Conservation (phyloP, 2,797 vertebrate genomes). For the Diglossa cyanea region DNA sequence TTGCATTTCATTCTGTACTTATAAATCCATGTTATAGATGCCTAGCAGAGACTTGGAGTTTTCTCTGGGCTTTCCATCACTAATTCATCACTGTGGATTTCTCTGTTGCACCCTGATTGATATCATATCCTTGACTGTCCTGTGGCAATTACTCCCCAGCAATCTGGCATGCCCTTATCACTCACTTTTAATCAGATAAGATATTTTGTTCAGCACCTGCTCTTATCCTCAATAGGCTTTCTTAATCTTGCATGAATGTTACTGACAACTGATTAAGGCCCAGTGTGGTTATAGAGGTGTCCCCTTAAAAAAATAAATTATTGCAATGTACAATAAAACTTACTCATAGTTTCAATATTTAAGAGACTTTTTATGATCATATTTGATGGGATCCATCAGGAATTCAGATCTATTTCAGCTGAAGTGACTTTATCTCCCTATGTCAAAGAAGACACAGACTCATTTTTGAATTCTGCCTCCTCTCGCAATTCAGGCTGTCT, state of each 20-base stretch:
- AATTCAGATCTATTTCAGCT: neutral
- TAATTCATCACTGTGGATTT: neutral
- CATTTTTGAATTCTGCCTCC: neutral
- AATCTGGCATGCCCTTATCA: neutral
- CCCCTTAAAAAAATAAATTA: neutral
- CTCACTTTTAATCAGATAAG: slow-evolving; percentile 35
- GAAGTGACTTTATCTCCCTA: neutral
- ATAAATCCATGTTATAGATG: neutral
- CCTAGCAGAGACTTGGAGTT: neutral
- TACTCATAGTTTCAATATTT: neutral
- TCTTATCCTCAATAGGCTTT: neutral
- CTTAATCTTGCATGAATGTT: neutral
- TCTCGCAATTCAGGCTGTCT: neutral
- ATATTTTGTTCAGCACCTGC: neutral
- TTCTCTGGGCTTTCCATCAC: neutral
- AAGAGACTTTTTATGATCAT: neutral
- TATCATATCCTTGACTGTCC: neutral
- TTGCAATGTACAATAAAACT: neutral
- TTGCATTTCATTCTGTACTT: neutral
- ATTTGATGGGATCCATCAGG: neutral
- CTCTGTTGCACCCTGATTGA: neutral
- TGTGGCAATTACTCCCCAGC: neutral
- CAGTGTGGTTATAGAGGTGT: neutral
- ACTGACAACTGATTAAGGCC: neutral
- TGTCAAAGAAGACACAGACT: neutral